Conservation (phyloP, 1,140 invertebrate species). For the Trinorchestia longiramus region DNA sequence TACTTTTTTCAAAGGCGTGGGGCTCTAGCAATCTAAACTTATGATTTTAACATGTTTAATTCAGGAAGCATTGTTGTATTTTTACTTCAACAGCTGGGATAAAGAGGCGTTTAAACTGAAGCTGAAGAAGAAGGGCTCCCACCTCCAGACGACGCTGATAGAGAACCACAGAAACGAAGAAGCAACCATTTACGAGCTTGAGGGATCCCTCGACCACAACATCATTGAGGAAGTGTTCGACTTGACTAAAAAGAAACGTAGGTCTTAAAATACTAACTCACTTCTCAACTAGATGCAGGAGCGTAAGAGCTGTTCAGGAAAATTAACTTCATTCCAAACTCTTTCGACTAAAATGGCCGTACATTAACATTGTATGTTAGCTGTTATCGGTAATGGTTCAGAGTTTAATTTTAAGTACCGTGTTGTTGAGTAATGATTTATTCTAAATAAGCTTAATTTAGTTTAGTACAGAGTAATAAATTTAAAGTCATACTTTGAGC, state of each 20-base stretch:
- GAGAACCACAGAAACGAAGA: neutral
- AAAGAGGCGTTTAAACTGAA: constrained; percentile 44
- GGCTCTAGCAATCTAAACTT: neutral
- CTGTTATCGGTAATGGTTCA: neutral
- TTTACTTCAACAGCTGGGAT: constrained; percentile 18
- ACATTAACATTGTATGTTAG: neutral
- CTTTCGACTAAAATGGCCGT: neutral
- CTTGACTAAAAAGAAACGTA: neutral
- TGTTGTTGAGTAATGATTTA: neutral
- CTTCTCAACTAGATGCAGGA: neutral
- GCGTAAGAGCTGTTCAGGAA: neutral
- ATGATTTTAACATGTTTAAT: neutral
- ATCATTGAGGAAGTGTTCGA: neutral
- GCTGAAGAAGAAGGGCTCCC: neutral
- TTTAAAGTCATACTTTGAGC: neutral
- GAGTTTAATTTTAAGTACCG: neutral
- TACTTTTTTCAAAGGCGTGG: too few relatives aligned
- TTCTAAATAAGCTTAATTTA: neutral
- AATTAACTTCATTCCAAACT: neutral
- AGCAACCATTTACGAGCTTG: neutral
- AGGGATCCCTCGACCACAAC: constrained; percentile 2
- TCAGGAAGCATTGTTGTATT: neutral
- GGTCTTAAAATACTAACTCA: neutral
- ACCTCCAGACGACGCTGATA: neutral
- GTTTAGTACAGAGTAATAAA: neutral